Evolutionary conservation across 2,113 vertebrate genomes (phyloP).

Genomic region (Cryptotis parvus): DNA sequence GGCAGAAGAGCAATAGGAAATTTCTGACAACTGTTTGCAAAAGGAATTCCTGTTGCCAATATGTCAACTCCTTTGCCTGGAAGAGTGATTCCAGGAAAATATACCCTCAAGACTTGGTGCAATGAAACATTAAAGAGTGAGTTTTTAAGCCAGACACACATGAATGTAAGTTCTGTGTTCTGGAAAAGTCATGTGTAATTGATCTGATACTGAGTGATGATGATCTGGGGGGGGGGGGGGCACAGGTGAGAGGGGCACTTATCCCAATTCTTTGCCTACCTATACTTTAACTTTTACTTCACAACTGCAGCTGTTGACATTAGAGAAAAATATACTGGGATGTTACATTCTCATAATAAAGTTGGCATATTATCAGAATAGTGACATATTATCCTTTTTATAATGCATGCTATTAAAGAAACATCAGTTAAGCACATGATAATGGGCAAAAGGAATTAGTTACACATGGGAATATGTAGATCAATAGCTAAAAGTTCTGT

Average conservation of each 20-base stretch:
- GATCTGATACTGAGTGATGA: background rate
- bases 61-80: slow-evolving; percentile 36
- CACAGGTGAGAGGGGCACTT: no score
- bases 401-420: background rate
- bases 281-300: background rate
- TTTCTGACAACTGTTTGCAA: slow-evolving; percentile 60
- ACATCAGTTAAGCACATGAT: background rate
- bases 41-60: slow-evolving; percentile 25
- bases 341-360: background rate
- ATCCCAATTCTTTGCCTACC: background rate
- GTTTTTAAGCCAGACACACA: slow-evolving; percentile 3
- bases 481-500: background rate
- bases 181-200: background rate
- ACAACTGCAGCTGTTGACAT: background rate
- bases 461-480: background rate
- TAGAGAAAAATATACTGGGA: background rate
- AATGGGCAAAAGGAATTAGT: background rate
- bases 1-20: slow-evolving; percentile 20
- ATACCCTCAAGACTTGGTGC: background rate
- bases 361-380: background rate
- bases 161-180: slow-evolving; percentile 26
- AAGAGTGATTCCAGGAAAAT: slow-evolving; percentile 47
- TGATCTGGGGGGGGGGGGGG: background rate
- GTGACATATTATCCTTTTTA: background rate
- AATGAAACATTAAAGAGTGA: background rate